Evolutionary conservation across 2,113 vertebrate species (phyloP).

Genomic region (Calcarius ornatus): DNA sequence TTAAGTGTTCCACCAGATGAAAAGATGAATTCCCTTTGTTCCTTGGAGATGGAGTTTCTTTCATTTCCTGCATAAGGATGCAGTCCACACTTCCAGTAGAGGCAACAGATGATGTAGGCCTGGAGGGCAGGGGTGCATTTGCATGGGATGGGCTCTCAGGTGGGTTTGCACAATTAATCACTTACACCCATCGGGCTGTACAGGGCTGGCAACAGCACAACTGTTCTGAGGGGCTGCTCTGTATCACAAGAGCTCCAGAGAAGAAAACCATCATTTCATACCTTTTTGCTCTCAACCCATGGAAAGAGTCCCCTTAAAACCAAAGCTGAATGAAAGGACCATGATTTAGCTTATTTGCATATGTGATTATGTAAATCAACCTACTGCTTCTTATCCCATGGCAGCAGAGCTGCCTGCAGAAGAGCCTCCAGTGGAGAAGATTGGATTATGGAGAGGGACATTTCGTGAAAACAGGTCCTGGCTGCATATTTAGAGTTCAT

Average conservation of each 20-base stretch:
- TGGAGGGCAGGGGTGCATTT: constrained; percentile 19
- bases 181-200: neutral
- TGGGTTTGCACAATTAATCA: neutral
- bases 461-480: neutral
- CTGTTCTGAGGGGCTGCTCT: neutral
- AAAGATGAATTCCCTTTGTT: constrained; percentile 63
- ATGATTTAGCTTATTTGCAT: constrained; percentile 33
- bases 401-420: constrained; percentile 50
- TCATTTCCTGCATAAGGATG: constrained; percentile 63
- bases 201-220: neutral
- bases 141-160: constrained; percentile 6
- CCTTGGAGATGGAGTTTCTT: constrained; percentile 34
- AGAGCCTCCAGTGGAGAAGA: constrained; percentile 50
- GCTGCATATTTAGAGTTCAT: constrained; percentile 25
- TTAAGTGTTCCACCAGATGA: constrained; percentile 57
- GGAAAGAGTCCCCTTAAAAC: constrained; percentile 7
- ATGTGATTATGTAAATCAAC: constrained; percentile 56
- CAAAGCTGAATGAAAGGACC: constrained; percentile 18
- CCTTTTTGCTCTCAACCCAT: neutral
- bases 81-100: constrained; percentile 29
- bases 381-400: constrained; percentile 37
- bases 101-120: constrained; percentile 48
- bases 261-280: neutral
- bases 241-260: neutral
- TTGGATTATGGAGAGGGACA: constrained; percentile 41